Evolutionary conservation across 2,888 invertebrate genomes (phyloP).

Genomic region (Eurois occulta): DNA sequence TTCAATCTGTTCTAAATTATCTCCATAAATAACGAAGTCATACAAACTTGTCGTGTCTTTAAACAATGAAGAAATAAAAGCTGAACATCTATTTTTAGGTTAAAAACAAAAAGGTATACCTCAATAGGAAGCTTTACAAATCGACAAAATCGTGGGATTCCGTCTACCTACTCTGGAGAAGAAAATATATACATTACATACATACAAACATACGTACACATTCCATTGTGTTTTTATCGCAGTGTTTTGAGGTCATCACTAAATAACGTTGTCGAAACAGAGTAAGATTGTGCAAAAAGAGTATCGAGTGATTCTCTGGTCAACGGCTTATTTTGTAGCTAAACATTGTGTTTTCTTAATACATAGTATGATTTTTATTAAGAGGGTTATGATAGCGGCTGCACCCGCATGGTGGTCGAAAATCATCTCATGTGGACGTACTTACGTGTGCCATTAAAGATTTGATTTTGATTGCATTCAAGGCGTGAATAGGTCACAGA

Average conservation of each 20-base stretch:
- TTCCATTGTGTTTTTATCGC: conserved; percentile 49
- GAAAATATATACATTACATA: conserved; percentile 16
- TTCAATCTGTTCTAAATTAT: not conserved
- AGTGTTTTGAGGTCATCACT: conserved; percentile 40
- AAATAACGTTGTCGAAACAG: conserved; percentile 36
- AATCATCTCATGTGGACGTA: not conserved
- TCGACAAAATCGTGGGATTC: conserved; percentile 8
- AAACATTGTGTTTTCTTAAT: not conserved
- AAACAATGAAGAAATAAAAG: not conserved
- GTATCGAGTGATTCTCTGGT: conserved; percentile 6
- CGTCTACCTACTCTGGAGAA: not conserved
- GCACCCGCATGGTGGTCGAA: not conserved
- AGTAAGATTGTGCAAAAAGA: conserved; percentile 17
- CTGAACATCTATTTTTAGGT: not conserved
- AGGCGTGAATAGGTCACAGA: not conserved
- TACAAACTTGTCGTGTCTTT: not conserved
- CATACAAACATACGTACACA: conserved; percentile 14
- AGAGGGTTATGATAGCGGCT: not conserved
- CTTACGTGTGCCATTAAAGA: too few relatives aligned
- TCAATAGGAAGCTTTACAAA: conserved; percentile 18
- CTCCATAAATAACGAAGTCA: not conserved
- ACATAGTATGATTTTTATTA: not conserved
- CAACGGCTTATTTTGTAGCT: not conserved
- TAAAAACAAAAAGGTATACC: not conserved
- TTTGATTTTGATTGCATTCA: too few relatives aligned